These are phyloP conservation scores for Serinus canaria DNA, from an alignment of 2,113 vertebrate species.

Conservation along the genomic window DNA sequence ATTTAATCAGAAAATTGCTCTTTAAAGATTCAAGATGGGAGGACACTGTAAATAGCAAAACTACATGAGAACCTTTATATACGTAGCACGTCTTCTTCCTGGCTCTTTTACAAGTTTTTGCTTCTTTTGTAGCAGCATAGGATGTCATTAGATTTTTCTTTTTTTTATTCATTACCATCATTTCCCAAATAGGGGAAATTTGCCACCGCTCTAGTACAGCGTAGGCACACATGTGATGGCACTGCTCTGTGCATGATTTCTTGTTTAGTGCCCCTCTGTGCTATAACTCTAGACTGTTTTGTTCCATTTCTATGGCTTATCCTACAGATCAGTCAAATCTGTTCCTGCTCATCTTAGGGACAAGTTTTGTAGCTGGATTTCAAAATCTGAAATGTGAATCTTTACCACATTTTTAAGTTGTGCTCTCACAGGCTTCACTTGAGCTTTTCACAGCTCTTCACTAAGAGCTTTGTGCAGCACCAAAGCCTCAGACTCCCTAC, in stretches of 20 bases:
- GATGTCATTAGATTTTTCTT: background rate
- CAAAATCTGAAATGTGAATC: background rate
- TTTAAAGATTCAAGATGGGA: background rate
- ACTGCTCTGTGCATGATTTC: background rate
- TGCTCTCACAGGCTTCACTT: background rate
- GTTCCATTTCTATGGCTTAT: background rate
- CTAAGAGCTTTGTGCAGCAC: background rate
- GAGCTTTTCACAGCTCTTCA: too few species aligned
- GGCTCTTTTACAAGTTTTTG: background rate
- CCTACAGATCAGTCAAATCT: background rate
- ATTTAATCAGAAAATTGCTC: background rate
- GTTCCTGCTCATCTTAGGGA: background rate
- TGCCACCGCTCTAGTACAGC: background rate
- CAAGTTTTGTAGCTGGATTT: background rate
- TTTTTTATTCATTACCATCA: background rate
- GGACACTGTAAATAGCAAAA: background rate
- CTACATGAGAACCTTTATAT: background rate
- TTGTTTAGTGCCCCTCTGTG: background rate
- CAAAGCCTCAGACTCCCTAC: background rate
- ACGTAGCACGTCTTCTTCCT: rapidly evolving
- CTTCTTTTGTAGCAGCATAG: background rate
- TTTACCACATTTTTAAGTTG: background rate
- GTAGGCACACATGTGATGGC: background rate
- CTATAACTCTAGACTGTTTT: background rate
- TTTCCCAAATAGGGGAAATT: background rate